Evolutionary conservation across 37 sponge, comb jelly and placozoan species (phyloP).

Genomic region (Bolinopsis microptera): DNA sequence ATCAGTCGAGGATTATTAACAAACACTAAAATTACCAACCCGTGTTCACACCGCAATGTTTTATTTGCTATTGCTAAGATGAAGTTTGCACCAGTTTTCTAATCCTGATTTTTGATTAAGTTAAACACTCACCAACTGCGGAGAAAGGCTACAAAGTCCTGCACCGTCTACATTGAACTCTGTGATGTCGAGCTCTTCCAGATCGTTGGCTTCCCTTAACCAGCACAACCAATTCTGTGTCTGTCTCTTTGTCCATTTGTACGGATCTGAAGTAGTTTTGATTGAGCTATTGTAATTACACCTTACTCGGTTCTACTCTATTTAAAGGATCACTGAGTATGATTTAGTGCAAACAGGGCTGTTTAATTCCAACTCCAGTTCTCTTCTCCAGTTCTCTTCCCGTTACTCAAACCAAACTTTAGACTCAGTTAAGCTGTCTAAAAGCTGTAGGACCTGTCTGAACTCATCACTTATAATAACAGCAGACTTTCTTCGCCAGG

Average conservation of each 20-base stretch:
- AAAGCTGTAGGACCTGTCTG: neutral
- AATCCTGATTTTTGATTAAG: too few relatives aligned
- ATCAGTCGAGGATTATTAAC: neutral
- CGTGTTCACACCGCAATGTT: too few relatives aligned
- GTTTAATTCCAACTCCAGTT: too few relatives aligned
- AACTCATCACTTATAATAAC: neutral
- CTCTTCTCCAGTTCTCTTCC: too few relatives aligned
- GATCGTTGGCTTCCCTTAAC: slow-evolving; percentile 14
- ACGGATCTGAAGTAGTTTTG: slow-evolving; percentile 4
- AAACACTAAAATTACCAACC: too few relatives aligned
- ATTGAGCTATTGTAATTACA: too few relatives aligned
- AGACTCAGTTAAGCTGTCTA: neutral
- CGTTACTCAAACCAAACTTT: neutral
- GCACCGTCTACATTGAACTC: slow-evolving; percentile 32
- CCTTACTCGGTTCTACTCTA: too few relatives aligned
- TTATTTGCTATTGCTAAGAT: too few relatives aligned
- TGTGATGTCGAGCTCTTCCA: slow-evolving; percentile 36
- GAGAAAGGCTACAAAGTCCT: neutral
- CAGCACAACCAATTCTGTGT: slow-evolving; percentile 63
- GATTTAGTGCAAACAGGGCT: too few relatives aligned
- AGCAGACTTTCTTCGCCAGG: neutral
- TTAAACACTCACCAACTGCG: neutral
- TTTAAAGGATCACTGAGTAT: too few relatives aligned
- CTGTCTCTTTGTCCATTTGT: slow-evolving; percentile 21
- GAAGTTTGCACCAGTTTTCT: too few relatives aligned